Evolutionary conservation across 2,797 vertebrate species (phyloP), one percentile per base, ranked within the genome.

Genomic region (Craterocephalus amniculus): DNA sequence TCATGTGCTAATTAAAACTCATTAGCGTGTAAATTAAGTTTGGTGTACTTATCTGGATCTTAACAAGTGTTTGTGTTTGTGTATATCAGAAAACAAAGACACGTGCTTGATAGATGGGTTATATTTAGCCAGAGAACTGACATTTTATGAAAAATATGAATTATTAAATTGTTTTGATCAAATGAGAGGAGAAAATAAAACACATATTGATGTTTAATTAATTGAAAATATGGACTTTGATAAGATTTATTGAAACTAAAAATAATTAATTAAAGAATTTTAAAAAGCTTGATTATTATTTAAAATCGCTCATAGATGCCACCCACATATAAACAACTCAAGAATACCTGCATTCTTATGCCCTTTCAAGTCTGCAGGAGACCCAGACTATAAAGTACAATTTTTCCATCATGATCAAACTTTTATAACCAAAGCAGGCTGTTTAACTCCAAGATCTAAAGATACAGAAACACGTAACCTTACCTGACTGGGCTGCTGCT

Each of bases 401-500:
- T 5, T 51, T 49, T 35, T 62, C 11, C 13, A 38, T 13, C 51
- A 10, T 18, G 34, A 16, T 4, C 24, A 34, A 62, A 59, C 22
- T n/a, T 24, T 57, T 38, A 2, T 31, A n/a, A 24, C 14, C 32
- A 66, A 51, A 13, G 31, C 6, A 34, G 14, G 29, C 27, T 12
- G 24, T 51, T 24, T 56, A 31, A 22, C 11, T 34, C 45, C 24
- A 35, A 51, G 14, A 49, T 78, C n/a, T 29, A 31, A 43, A 24
- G n/a, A 64, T 55, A 51, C n/a, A n/a, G n/a, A n/a, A n/a, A n/a
- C n/a, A n/a, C n/a, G n/a, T 27, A 78, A 74, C 63, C 91, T 93
- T 94, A 99, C 98, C 97, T 96, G 68, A 99, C 94, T 0, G 95
- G 93, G 74, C 97, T 98, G 89, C 94, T 95, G 91, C 96, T 95